Percentiles rank a stretch among this genome's conserved stretches.
Conservation (phyloP, 2,888 invertebrate species). For the Synergus laeviventris region DNA sequence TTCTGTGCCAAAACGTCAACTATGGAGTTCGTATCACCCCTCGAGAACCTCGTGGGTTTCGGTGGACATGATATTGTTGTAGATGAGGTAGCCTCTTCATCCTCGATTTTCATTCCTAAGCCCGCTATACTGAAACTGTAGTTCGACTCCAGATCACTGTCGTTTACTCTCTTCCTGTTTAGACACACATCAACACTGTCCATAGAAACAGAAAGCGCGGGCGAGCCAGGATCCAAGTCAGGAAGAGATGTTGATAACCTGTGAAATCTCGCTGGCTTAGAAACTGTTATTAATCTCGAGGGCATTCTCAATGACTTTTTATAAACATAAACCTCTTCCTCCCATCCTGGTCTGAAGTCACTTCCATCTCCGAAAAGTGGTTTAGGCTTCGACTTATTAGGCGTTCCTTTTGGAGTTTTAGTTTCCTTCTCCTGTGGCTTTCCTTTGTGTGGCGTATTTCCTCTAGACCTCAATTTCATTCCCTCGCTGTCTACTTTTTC, state of each 20-base stretch:
- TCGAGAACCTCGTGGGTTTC: constrained; percentile 71
- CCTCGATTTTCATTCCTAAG: constrained; percentile 79
- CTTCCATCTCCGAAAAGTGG: constrained; percentile 84
- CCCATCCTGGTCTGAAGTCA: constrained; percentile 88
- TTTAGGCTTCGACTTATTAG: constrained; percentile 74
- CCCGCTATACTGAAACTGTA: constrained; percentile 78
- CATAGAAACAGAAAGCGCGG: constrained; percentile 81
- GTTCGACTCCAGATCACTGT: constrained; percentile 84
- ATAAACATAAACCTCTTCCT: constrained; percentile 88
- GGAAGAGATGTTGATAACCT: constrained; percentile 86
- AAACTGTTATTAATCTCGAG: constrained; percentile 86
- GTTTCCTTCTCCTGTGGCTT: constrained; percentile 64
- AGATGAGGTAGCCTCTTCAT: constrained; percentile 82
- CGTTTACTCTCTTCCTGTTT: constrained; percentile 73
- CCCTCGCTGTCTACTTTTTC: constrained; percentile 62
- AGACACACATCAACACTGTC: constrained; percentile 76
- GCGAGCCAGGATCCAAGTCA: constrained; percentile 86
- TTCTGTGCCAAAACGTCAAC: constrained; percentile 83
- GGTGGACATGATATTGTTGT: constrained; percentile 81
- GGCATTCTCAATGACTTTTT: constrained; percentile 91
- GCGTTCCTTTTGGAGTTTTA: constrained; percentile 67
- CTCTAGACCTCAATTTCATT: constrained; percentile 70
- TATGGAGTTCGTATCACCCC: constrained; percentile 78
- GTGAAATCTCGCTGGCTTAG: constrained; percentile 83
- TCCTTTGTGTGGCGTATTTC: constrained; percentile 67